A percentile compares a stretch with the other conserved stretches of the same genome.
Conservation (phyloP, 1,140 invertebrate species). For the Microplitis mediator region DNA sequence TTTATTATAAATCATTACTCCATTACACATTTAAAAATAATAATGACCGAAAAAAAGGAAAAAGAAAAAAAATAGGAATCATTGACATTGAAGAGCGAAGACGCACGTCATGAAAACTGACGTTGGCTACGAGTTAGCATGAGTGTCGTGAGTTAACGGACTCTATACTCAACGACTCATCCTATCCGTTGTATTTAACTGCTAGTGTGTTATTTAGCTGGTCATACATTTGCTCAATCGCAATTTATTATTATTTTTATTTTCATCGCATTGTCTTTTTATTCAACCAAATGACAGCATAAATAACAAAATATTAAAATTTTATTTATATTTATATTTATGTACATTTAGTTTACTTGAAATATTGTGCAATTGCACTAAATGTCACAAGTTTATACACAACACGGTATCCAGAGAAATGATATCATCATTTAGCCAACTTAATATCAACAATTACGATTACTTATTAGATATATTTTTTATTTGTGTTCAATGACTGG, state of each 20-base stretch:
- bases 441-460: too few species aligned
- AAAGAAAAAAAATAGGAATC: slow-evolving; percentile 28
- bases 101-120: slow-evolving; percentile 27
- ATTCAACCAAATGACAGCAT: too few species aligned
- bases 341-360: too few species aligned
- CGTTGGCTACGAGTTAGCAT: slow-evolving; percentile 21
- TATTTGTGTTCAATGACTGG: background rate
- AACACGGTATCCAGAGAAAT: background rate
- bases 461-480: background rate
- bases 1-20: background rate
- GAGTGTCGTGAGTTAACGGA: background rate
- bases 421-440: background rate
- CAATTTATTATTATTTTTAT: too few species aligned
- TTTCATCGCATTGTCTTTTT: too few species aligned
- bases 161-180: slow-evolving; percentile 21
- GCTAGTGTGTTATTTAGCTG: too few species aligned
- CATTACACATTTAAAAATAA: slow-evolving; percentile 2
- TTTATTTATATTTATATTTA: too few species aligned
- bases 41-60: slow-evolving; percentile 19
- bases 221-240: too few species aligned
- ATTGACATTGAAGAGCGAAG: slow-evolving; percentile 50
- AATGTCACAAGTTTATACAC: background rate
- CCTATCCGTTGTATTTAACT: background rate
- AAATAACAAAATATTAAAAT: too few species aligned
- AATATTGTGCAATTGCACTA: background rate